Conservation (phyloP, 2,888 invertebrate genomes). For the Cheilosia variabilis region DNA sequence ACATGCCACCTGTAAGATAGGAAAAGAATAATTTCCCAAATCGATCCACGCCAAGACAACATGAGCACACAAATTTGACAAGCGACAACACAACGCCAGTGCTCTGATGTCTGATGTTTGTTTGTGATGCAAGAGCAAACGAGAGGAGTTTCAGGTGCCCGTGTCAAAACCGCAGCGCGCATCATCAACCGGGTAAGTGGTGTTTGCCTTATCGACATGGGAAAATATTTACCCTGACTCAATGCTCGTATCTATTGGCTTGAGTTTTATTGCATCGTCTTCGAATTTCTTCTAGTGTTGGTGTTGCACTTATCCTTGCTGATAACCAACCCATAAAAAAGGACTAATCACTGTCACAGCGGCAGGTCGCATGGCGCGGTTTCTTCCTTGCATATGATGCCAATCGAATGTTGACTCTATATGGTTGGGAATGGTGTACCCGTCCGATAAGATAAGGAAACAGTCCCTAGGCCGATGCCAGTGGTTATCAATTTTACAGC, state of each 20-base stretch:
- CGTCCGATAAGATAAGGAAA: constrained; percentile 33
- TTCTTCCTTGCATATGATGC: constrained; percentile 19
- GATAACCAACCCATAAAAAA: constrained; percentile 52
- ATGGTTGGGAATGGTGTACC: neutral
- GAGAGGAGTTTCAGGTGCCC: constrained; percentile 54
- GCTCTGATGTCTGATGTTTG: constrained; percentile 20
- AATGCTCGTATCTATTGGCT: constrained; percentile 33
- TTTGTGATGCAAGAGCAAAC: constrained; percentile 47
- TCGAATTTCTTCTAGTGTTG: constrained; percentile 5
- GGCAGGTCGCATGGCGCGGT: constrained; percentile 28
- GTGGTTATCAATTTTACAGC: constrained; percentile 68
- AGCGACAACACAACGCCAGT: constrained; percentile 36
- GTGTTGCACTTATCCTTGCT: constrained; percentile 51
- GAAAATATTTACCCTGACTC: constrained; percentile 40
- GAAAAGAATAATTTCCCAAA: constrained; percentile 40
- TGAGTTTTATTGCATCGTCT: constrained; percentile 29
- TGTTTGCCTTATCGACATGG: constrained; percentile 53
- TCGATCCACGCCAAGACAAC: constrained; percentile 39
- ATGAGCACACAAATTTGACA: constrained; percentile 48
- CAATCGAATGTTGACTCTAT: constrained; percentile 52
- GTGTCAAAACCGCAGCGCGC: constrained; percentile 52
- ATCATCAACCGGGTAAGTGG: constrained; percentile 29
- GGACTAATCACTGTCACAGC: constrained; percentile 56
- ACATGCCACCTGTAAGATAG: constrained; percentile 45
- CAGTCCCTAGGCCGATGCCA: neutral